These are phyloP conservation scores for Philereme vetulata DNA, from an alignment of 2,888 invertebrate species.

Conservation along the genomic window DNA sequence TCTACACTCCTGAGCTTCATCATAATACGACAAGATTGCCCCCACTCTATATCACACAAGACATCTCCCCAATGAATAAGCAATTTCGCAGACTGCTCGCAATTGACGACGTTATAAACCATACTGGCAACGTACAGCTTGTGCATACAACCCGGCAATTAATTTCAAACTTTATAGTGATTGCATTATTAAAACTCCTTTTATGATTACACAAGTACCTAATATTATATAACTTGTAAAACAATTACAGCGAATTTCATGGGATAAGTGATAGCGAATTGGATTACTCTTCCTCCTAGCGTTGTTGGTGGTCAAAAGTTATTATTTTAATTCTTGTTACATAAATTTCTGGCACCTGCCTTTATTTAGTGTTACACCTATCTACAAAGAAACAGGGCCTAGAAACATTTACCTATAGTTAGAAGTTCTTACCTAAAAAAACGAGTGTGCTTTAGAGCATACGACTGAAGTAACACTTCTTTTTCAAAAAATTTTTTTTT, in stretches of 20 bases:
- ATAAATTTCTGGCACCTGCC: constrained; percentile 26
- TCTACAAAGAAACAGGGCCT: background rate
- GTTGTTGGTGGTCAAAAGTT: constrained; percentile 32
- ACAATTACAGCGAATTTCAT: constrained; percentile 26
- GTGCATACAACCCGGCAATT: constrained; percentile 16
- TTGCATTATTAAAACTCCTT: constrained; percentile 34
- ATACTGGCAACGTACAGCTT: constrained; percentile 28
- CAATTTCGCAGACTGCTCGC: constrained; percentile 44
- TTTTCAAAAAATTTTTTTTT: too few species aligned
- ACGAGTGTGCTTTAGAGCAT: too few species aligned
- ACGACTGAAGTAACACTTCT: too few species aligned
- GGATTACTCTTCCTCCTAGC: constrained; percentile 28
- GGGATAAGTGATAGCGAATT: constrained; percentile 23
- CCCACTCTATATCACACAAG: constrained; percentile 35
- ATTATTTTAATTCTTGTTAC: constrained; percentile 22
- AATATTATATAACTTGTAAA: constrained; percentile 28
- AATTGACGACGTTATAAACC: constrained; percentile 48
- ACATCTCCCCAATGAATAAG: constrained; percentile 47
- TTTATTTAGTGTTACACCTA: constrained; percentile 22
- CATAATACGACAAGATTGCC: constrained; percentile 35
- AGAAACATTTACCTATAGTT: too few species aligned
- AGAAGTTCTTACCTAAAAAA: too few species aligned
- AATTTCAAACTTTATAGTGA: constrained; percentile 32
- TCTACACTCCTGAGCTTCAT: constrained; percentile 20
- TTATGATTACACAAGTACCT: constrained; percentile 25